phyloP scores from a whole-genome alignment of 2,797 vertebrate species.

The Hapalemur alaotrensis region DNA sequence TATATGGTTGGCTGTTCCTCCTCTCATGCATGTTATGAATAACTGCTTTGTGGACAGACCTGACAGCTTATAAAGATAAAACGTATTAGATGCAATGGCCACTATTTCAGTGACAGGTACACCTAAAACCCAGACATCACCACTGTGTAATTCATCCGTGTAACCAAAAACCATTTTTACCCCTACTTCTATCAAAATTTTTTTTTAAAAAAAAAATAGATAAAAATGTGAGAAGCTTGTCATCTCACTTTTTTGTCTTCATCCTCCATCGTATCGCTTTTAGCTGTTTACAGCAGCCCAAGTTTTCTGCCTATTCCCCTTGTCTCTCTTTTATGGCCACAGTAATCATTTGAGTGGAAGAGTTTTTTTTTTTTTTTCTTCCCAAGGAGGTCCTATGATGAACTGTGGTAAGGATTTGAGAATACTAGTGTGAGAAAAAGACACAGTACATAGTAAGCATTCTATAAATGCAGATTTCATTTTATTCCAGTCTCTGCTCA shows the following conservation, averaged over 20 bases:
- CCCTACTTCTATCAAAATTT: not conserved
- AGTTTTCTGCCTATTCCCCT: not conserved
- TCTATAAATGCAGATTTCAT: not conserved
- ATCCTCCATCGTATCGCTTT: not conserved
- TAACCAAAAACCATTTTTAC: not conserved
- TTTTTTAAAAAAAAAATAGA: not conserved
- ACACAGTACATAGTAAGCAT: not conserved
- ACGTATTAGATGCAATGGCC: not conserved
- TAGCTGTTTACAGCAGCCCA: not conserved
- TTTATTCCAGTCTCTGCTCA: not conserved
- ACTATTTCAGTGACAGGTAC: not conserved
- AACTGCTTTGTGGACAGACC: not conserved
- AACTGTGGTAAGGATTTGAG: not conserved
- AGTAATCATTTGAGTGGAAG: not conserved
- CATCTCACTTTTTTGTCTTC: not conserved
- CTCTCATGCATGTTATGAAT: not conserved
- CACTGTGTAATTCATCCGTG: not conserved
- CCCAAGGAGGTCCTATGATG: not conserved
- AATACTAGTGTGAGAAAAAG: not conserved
- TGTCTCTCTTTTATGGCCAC: not conserved
- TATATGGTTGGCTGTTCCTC: not conserved
- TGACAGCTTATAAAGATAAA: not conserved
- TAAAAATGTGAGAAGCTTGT: not conserved
- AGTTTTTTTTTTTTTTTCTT: not conserved
- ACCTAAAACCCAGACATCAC: not conserved